These are phyloP conservation scores for Vidua chalybeata DNA, from an alignment of 2,113 vertebrate genomes.

Conservation along the genomic window DNA sequence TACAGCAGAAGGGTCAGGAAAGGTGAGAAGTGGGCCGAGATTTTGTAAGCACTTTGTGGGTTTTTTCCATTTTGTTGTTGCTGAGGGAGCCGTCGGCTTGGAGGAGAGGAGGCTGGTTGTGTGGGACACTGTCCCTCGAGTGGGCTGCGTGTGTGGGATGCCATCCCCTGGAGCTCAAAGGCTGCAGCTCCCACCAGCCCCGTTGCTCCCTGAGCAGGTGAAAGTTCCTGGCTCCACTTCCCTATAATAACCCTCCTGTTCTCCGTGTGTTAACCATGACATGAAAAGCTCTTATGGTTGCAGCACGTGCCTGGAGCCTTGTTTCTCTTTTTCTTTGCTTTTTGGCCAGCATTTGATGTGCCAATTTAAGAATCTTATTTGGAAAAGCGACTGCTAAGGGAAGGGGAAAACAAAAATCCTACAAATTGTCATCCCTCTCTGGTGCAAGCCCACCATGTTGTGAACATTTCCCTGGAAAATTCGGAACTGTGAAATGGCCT, in stretches of 20 bases:
- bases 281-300: background rate
- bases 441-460: slow-evolving; percentile 28
- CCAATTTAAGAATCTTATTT: background rate
- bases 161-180: background rate
- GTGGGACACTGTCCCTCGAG: background rate
- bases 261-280: fast-evolving
- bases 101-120: background rate
- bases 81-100: background rate
- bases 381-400: background rate
- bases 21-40: slow-evolving; percentile 11
- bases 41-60: slow-evolving; percentile 39
- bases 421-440: background rate
- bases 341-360: background rate
- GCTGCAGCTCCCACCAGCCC: background rate
- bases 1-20: slow-evolving; percentile 21
- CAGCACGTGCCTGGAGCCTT: background rate
- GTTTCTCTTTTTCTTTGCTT: background rate
- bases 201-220: background rate
- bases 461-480: slow-evolving; percentile 16
- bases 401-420: background rate
- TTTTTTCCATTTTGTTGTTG: slow-evolving; percentile 12
- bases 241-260: background rate
- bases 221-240: slow-evolving; percentile 23
- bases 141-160: background rate
- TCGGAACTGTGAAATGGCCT: slow-evolving; percentile 21